Conservation (phyloP, 2,113 vertebrate genomes). For the Rhinoptilus africanus region DNA sequence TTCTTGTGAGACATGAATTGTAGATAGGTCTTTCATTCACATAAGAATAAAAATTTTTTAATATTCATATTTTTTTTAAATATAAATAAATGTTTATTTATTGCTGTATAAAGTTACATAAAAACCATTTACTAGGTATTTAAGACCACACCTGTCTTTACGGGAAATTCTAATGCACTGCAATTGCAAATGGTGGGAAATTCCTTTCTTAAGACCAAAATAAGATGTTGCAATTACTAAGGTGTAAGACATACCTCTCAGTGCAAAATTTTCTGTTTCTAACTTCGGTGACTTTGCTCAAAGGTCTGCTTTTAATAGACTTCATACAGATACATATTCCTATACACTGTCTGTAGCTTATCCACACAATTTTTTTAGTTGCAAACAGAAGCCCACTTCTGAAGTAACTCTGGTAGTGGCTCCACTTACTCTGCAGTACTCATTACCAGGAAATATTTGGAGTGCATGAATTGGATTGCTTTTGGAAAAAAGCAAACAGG, state of each 20-base stretch:
- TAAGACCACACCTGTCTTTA: neutral
- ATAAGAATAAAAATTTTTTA: neutral
- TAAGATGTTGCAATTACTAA: neutral
- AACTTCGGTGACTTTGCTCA: neutral
- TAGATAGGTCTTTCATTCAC: neutral
- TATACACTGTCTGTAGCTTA: neutral
- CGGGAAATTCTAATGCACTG: neutral
- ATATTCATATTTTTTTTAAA: too few relatives aligned
- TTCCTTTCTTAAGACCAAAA: neutral
- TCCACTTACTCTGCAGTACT: neutral
- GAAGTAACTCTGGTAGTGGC: neutral
- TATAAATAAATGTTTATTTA: neutral
- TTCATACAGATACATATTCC: neutral
- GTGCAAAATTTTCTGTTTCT: neutral
- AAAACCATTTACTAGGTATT: neutral
- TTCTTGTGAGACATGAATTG: neutral
- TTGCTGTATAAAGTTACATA: neutral
- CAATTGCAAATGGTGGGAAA: neutral
- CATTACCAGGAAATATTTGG: neutral
- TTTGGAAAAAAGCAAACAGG: neutral
- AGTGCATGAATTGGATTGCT: neutral
- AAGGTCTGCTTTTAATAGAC: neutral
- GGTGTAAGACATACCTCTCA: neutral
- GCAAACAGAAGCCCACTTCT: neutral
- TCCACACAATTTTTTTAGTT: neutral